Percentiles rank a stretch among this genome's conserved stretches.
phyloP scores from a whole-genome alignment of 2,888 invertebrate genomes.

The Arge pagana region DNA sequence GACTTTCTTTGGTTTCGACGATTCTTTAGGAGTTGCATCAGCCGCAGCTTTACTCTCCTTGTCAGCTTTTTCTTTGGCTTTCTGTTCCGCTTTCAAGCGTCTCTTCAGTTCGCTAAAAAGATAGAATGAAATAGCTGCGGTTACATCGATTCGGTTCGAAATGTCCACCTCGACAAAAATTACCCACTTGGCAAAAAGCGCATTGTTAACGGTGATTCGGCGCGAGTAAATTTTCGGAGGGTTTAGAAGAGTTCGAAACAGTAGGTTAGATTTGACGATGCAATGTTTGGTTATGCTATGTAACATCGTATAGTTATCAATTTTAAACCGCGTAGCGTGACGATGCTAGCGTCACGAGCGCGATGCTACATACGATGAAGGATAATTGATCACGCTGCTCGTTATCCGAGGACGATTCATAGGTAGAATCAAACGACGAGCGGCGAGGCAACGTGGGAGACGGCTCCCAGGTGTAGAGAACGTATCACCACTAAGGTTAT shows the following conservation, averaged over 20 bases:
- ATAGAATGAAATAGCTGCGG: constrained; percentile 23
- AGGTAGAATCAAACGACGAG: not conserved
- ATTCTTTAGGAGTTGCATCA: constrained; percentile 49
- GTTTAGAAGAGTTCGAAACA: constrained; percentile 21
- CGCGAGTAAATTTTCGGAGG: too few species aligned
- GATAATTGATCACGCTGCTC: not conserved
- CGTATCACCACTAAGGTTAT: too few species aligned
- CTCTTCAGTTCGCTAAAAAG: constrained; percentile 88
- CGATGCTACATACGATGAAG: not conserved
- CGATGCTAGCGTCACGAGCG: not conserved
- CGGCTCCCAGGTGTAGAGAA: too few species aligned
- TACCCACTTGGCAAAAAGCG: constrained; percentile 47
- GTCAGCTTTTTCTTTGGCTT: constrained; percentile 84
- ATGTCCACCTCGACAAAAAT: constrained; percentile 18
- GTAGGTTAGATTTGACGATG: constrained; percentile 26
- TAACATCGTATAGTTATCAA: too few species aligned
- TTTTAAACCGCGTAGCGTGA: too few species aligned
- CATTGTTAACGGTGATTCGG: constrained; percentile 41
- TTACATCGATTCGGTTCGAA: constrained; percentile 23
- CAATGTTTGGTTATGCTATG: constrained; percentile 37
- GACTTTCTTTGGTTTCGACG: constrained; percentile 52
- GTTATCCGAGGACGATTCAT: too few species aligned
- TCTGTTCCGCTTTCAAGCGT: constrained; percentile 88
- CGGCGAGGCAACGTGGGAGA: not conserved
- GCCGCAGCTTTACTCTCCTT: constrained; percentile 57